Base-by-base conservation (phyloP, 2,888 invertebrate genomes). In the Portevinia maculata region DNA sequence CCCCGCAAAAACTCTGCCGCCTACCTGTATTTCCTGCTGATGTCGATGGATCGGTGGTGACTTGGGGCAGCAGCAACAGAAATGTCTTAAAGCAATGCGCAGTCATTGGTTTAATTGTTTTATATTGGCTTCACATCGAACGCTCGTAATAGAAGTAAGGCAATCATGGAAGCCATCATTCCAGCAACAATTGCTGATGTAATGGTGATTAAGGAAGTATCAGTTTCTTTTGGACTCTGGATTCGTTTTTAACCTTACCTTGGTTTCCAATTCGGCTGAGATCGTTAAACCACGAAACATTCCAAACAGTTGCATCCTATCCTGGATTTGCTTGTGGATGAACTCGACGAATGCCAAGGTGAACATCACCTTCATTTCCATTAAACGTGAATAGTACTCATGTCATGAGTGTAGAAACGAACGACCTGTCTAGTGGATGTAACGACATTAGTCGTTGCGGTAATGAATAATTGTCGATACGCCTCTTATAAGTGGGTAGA, bases 51-150 rank as follows among this genome's bases (percentile, higher is more conserved):
- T 30, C 24, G 30, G 21, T 65, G 24, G 44, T 44, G 53, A 15
- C 50, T 30, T 6, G 17, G 17, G 32, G 39, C 28, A 55, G 53
- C 28, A 28, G 24, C 24, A 24, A 5, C 24, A 24, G 5, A 24
- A n/a, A 57, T 50, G 67, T 44, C 39, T 57, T 44, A 30, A 4
- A 57, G 34, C 64, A 65, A 60, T 64, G 67, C 78, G 67, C 55
- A 65, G 67, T 83, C 76, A 83, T 83, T 83, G 65, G n/a, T 57
- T 62, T 64, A 59, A 81, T 78, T 78, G 67, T 78, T 60, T 53
- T 48, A 52, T 34, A 28, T 59, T 21, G 37, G 28, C 5, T 24
- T 19, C 2, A 4, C 15, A 13, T 48, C 1, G 13, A 8, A 34
- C n/a, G 1, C 11, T n/a, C 3, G n/a, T 34, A 11, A 24, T 44